Evolutionary conservation across 2,888 invertebrate genomes (phyloP), one percentile per base, ranked within the genome.

Genomic region (Philhelius pedissequus): DNA sequence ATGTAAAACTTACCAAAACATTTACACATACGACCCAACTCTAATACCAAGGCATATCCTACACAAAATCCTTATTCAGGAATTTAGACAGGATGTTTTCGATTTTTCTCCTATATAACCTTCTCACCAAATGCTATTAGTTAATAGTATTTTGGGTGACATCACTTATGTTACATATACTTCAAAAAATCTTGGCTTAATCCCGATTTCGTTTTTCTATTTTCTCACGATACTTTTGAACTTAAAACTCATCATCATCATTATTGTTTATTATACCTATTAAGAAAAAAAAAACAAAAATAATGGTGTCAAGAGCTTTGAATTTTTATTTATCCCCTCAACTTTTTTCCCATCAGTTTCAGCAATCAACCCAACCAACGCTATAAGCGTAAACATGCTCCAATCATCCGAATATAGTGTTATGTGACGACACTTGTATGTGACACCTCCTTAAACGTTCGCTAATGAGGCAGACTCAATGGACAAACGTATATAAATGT

Each of bases 381-480:
- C 45, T 25, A 30, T 60, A 43, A 30, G 27, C 62, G 43, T 30
- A 30, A 60, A 22, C 52, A 48, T 62, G 68, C 74, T 62, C 68
- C 40, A 38, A 71, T 66, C 77, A 45, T 76, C 40, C 35, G 58
- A 60, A 66, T 73, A 38, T 73, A 38, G 62, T 62, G 62, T 77
- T 68, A 50, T 68, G 54, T 56, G 73, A 68, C 74, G 78, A 74
- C 82, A 82, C 73, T 78, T 82, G 71, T 52, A 73, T 82, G 73
- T 58, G 78, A 82, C 82, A 81, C 81, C 76, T 81, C 73, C 76
- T 66, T 82, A 78, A 77, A 68, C 78, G 82, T 62, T 83, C 74
- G 70, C 69, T 83, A 83, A 83, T 79, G 74, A 83, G 79, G 64
- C 83, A 56, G 4, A 70, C 58, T 56, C 20, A 52, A 22, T 22